Evolutionary conservation across 2,888 invertebrate genomes (phyloP).

Genomic region (Patella ulyssiponensis): DNA sequence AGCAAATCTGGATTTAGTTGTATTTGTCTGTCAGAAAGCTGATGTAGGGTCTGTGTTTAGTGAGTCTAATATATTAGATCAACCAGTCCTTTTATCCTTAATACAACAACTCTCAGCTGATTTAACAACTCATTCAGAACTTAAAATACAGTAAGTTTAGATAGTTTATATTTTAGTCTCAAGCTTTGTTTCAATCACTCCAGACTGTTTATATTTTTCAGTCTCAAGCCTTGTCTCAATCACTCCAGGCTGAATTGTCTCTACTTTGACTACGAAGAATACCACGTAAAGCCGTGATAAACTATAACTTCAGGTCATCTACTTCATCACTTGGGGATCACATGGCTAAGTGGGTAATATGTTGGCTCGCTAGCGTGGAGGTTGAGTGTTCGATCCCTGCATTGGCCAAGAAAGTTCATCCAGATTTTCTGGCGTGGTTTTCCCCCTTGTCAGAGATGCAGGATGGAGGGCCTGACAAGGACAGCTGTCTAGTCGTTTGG

Average conservation of each 20-base stretch:
- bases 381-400: no score
- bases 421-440: no score
- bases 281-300: no score
- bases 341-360: no score
- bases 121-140: conserved; percentile 85
- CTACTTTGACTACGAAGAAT: no score
- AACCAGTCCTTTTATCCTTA: conserved; percentile 91
- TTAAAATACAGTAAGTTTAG: conserved; percentile 81
- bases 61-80: conserved; percentile 83
- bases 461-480: no score
- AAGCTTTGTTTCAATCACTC: not conserved
- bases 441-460: no score
- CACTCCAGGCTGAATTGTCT: no score
- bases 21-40: conserved; percentile 88
- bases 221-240: not conserved
- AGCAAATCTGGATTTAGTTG: conserved; percentile 88
- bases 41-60: conserved; percentile 85
- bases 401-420: no score
- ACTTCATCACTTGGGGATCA: conserved; percentile 27
- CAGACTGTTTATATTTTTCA: not conserved
- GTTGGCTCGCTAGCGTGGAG: no score
- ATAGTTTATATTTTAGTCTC: not conserved
- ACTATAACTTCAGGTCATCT: no score
- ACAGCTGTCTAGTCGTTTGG: no score
- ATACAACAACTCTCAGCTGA: conserved; percentile 95